Evolutionary conservation across 2,888 invertebrate species (phyloP), one percentile per base, ranked within the genome.

Genomic region (Meiosimyza decipiens): DNA sequence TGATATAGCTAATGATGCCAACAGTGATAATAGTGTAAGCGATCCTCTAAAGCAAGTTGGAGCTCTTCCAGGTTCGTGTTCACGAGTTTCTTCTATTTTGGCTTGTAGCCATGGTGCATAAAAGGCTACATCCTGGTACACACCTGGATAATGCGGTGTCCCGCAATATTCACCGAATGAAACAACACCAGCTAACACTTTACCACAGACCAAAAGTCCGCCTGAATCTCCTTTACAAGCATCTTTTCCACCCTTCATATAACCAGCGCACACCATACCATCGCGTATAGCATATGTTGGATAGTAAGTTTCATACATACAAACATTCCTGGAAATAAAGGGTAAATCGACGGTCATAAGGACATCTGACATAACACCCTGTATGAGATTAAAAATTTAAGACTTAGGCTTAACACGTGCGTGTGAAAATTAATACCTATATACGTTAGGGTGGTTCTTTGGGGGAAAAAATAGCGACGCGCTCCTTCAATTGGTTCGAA

Each of bases 291-390:
- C 49, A 2, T 63, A 63, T 6, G 74, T 74, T 63, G 59, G 57
- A 33, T 28, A 63, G 0, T 72, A 72, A 12, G 78, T 79, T 2
- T 80, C 79, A 9, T 81, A 91, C 1, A 78, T 62, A 72, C 83
- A 83, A 13, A 76, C 72, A 47, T 68, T 6, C 11, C 77, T 76
- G 16, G 75, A 74, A 11, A 85, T 76, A 15, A 83, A 77, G 11
- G 84, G 82, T 54, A 85, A 79, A 71, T 85, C 81, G 55, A 82
- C 70, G 6, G 80, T 78, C 81, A 82, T 81, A 6, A 85, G 77
- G 0, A 72, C 5, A 7, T 81, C 82, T 0, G 84, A 73, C 76
- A 64, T 16, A 77, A 73, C 2, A 68, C 71, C 2, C 22, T 73
- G 33, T 22, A 22, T 22, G 3, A 22, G 22, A 22, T 22, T 1